Percentiles rank a stretch among this genome's conserved stretches.
These are phyloP conservation scores for Neotragus moschatus DNA, from an alignment of 2,113 vertebrate species.

Conservation along the genomic window DNA sequence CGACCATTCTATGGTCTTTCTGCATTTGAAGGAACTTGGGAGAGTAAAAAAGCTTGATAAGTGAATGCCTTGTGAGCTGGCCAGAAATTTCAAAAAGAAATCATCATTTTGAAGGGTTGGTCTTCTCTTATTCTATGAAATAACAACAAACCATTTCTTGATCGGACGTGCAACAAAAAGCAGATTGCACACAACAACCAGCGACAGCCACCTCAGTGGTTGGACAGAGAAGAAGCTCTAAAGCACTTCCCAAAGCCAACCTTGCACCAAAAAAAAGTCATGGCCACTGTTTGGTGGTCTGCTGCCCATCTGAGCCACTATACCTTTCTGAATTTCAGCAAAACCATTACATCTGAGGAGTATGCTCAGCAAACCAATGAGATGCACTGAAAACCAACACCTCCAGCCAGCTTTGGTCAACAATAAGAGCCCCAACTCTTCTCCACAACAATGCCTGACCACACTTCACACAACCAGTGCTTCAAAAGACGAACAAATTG, in stretches of 20 bases:
- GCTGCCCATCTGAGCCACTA: neutral
- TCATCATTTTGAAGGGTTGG: neutral
- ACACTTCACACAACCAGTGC: neutral
- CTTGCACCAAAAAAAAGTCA: neutral
- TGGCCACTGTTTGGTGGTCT: neutral
- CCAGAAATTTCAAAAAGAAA: neutral
- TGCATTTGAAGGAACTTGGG: neutral
- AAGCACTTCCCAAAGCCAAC: neutral
- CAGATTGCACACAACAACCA: neutral
- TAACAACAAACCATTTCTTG: neutral
- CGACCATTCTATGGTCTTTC: neutral
- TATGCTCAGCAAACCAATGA: neutral
- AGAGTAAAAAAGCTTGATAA: neutral
- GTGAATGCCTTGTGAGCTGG: neutral
- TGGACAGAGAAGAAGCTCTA: neutral
- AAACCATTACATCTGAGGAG: neutral
- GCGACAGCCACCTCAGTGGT: neutral
- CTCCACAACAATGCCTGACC: neutral
- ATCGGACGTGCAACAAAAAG: accelerated
- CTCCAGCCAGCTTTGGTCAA: neutral
- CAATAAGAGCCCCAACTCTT: neutral
- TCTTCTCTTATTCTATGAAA: neutral
- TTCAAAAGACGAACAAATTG: neutral
- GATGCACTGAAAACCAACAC: neutral
- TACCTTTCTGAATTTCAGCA: neutral